Percentiles rank a stretch among this genome's conserved stretches.
phyloP scores from a whole-genome alignment of 2,797 vertebrate genomes.

The Cheirogaleus major region DNA sequence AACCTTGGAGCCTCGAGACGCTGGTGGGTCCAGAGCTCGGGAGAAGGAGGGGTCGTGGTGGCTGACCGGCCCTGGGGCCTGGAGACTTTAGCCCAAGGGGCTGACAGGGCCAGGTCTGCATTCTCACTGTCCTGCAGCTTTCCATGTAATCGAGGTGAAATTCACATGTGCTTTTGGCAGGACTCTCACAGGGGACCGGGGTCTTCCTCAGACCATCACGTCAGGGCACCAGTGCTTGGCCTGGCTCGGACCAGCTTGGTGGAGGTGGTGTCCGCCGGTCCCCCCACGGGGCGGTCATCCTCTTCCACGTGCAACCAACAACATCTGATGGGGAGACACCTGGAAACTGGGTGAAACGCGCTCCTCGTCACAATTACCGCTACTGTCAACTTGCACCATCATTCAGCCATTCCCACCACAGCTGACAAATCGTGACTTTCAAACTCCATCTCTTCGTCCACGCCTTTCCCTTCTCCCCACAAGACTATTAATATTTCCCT shows the following conservation, averaged over 20 bases:
- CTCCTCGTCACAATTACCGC: background rate
- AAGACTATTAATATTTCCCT: no score
- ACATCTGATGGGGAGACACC: background rate
- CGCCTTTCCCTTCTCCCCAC: background rate
- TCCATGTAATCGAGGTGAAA: background rate
- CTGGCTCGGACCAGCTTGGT: background rate
- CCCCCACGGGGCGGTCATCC: accelerated
- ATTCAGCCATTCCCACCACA: background rate
- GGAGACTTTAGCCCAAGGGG: background rate
- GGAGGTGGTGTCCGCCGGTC: no score
- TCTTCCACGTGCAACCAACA: accelerated
- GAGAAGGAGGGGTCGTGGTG: background rate
- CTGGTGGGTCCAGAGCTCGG: accelerated
- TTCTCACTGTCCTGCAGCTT: background rate
- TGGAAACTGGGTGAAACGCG: no score
- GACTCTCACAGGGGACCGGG: background rate
- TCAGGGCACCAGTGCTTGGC: accelerated
- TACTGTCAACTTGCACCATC: background rate
- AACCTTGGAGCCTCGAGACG: background rate
- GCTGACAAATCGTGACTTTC: background rate
- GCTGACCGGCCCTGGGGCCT: background rate
- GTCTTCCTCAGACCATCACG: accelerated
- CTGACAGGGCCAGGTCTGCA: accelerated
- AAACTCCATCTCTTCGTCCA: background rate
- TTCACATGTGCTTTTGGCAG: background rate